Conservation (phyloP, 23 tunicate genomes). For the Styela clava region DNA sequence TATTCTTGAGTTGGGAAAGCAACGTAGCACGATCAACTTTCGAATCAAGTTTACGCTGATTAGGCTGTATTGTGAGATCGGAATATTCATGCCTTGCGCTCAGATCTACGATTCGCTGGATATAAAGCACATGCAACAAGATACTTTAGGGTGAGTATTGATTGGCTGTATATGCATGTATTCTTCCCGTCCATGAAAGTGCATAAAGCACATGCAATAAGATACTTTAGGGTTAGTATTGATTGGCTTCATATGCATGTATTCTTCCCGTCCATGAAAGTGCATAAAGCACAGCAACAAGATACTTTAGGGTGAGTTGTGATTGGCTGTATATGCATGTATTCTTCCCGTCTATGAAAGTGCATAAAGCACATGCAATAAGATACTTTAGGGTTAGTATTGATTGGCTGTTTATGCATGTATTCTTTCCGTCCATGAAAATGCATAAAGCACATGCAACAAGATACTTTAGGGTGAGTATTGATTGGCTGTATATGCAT, state of each 20-base stretch:
- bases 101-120: conserved; percentile 76
- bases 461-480: conserved; percentile 81
- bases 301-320: conserved; percentile 71
- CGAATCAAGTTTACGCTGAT: conserved; percentile 71
- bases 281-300: conserved; percentile 86
- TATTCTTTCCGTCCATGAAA: no score
- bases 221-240: conserved; percentile 72
- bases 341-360: no score
- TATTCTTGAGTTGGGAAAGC: conserved; percentile 46
- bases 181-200: no score
- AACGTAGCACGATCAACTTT: conserved; percentile 43
- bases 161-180: no score
- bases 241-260: no score
- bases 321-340: no score
- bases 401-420: no score
- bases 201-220: conserved; percentile 86
- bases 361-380: conserved; percentile 86
- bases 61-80: conserved; percentile 62
- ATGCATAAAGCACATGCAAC: conserved; percentile 89
- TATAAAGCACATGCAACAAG: conserved; percentile 89
- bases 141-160: conserved; percentile 69
- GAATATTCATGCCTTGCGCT: conserved; percentile 76
- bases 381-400: conserved; percentile 76
- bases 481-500: no score
- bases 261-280: no score